Evolutionary conservation across 2,888 invertebrate genomes (phyloP), one percentile per base, ranked within the genome.

Genomic region (Beris chalybata): DNA sequence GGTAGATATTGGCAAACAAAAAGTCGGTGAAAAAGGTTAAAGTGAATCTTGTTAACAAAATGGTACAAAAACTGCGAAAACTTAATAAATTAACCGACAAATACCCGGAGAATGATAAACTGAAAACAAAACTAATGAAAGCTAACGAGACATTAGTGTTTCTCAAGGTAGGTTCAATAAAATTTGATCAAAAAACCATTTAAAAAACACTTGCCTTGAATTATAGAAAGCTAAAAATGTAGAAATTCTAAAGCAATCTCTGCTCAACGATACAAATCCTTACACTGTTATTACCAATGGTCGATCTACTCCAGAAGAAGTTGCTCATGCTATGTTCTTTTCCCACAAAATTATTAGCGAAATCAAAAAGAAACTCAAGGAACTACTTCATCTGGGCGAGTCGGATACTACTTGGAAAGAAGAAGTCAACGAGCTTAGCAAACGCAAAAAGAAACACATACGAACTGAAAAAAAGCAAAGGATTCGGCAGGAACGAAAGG

Each of bases 11-110:
- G 64, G 73, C 75, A 71, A 76, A 78, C 68, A 78, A 78, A 67
- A 75, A 75, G 47, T 68, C 71, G 7, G 77, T 79, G 29, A 76
- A 74, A 63, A 71, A 75, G 56, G 75, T 75, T 1, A 76, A 77
- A 4, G 71, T 72, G 0, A 74, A 78, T 65, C 74, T 76, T 7
- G 75, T 79, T 47, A 75, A 77, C 38, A 78, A 78, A 70, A 66
- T 79, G 13, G 75, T 79, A 2, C 77, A 77, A 5, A 80, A 78
- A 69, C 71, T 79, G 47, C 72, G 77, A n/a, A 78, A 76, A 69
- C 32, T 78, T 0, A 78, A 78, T 67, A 30, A 67, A 15, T 65
- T 73, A 3, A 59, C 73, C 31, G 74, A 72, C 6, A 78, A 78
- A 53, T 68, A 75, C 1, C 75, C 78, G 0, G 74, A 76, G 0